Base-by-base conservation (phyloP, 2,113 vertebrate species). In the Sinocyclocheilus rhinocerous region DNA sequence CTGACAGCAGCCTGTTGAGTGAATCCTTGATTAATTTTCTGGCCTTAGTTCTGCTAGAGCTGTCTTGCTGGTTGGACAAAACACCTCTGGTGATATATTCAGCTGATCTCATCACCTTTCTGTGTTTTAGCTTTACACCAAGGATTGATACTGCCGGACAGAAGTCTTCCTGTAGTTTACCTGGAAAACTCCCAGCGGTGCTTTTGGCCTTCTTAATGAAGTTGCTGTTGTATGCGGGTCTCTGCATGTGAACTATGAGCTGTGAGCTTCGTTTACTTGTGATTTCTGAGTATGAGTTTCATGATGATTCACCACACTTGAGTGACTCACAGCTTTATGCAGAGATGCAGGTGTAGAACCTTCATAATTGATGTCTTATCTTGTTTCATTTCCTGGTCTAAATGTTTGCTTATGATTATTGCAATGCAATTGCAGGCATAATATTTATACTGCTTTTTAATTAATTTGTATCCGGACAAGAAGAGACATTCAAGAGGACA, bases 261-360 rank as follows among this genome's bases (percentile, higher is more conserved):
- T 69, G 29, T 18, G 29, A 52, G 50, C 15, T 52, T 52, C 15
- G 0, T 52, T 52, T 52, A 52, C 50, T 52, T 52, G 50, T 15
- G 50, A 5, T 15, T 15, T 52, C 15, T 1, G 50, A 52, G 50
- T 16, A 52, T 16, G 15, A 69, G 29, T 69, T 65, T 36, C 15
- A 5, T 70, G 67, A 42, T 73, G 70, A 73, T 73, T 73, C 70
- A 73, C 70, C 36, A 22, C 70, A 45, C 36, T 70, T 36, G 67
- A 18, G 29, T 70, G 67, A 70, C 67, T 70, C 67, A 70, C 67
- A 52, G 50, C 50, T 52, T 52, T 16, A 52, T 52, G 50, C 15
- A 39, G 67, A 9, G 67, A 70, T 36, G 33, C 29, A 70, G 67
- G 67, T 70, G 24, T 70, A 70, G 67, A 70, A 70, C 7, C 61